A percentile compares a stretch with the other conserved stretches of the same genome.
Evolutionary conservation across 2,888 invertebrate species (phyloP).

Genomic region (Mythimna albipuncta): DNA sequence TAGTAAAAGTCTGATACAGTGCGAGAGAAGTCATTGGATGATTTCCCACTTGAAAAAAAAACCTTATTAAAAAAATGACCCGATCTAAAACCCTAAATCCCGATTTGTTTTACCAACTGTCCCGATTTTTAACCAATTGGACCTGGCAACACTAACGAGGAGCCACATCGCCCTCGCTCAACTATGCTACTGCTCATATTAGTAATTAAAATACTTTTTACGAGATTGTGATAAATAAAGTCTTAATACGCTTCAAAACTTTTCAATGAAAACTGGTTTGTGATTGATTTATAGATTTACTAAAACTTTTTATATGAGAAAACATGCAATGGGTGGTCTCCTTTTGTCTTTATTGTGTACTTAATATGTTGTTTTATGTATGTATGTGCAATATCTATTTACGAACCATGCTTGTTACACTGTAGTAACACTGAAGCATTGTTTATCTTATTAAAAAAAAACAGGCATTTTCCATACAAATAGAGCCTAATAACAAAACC

Average conservation of each 20-base stretch:
- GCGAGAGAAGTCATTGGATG: no score
- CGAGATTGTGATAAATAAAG: conserved; percentile 22
- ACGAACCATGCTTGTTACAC: conserved; percentile 30
- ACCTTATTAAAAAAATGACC: no score
- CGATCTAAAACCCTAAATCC: no score
- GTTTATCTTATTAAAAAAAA: neutral
- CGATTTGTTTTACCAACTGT: no score
- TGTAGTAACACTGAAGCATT: conserved; percentile 36
- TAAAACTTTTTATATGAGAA: neutral
- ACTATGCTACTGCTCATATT: no score
- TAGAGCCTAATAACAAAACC: neutral
- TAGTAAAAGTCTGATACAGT: no score
- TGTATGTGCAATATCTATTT: conserved; percentile 32
- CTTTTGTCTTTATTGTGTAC: conserved; percentile 20
- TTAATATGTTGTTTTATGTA: conserved; percentile 22
- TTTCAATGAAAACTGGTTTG: conserved; percentile 15
- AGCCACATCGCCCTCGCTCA: no score
- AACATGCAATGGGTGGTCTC: conserved; percentile 13
- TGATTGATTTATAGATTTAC: neutral
- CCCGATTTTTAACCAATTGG: no score
- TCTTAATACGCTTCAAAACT: conserved; percentile 24
- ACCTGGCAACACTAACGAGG: no score
- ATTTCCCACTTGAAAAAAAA: no score
- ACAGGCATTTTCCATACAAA: neutral
- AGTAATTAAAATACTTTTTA: conserved; percentile 14